Conservation (phyloP, 2,113 vertebrate species). For the Elgaria multicarinata region DNA sequence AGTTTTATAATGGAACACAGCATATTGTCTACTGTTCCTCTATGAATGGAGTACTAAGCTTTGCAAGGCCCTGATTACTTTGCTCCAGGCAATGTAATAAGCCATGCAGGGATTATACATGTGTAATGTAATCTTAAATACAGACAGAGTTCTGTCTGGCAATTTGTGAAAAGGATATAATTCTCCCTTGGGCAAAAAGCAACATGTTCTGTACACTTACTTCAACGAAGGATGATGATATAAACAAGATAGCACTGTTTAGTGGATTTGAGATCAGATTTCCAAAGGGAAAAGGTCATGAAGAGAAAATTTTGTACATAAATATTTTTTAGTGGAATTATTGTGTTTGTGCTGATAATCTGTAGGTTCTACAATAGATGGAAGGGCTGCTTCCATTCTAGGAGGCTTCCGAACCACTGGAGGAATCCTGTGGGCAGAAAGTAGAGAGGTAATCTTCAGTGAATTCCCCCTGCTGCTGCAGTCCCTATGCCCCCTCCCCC, state of each 20-base stretch:
- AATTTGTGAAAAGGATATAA: conserved; percentile 27
- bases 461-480: too few species aligned
- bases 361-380: neutral
- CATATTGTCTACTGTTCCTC: conserved; percentile 14
- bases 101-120: conserved; percentile 22
- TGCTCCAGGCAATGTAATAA: conserved; percentile 16
- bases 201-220: neutral
- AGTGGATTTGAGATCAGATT: too few species aligned
- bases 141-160: conserved; percentile 39
- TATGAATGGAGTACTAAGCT: conserved; percentile 19
- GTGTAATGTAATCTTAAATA: conserved; percentile 3
- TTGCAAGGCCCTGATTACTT: conserved; percentile 25
- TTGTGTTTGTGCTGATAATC: neutral
- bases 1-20: conserved; percentile 11
- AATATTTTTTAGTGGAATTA: neutral
- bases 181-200: neutral
- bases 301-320: neutral
- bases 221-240: conserved; percentile 3
- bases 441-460: too few species aligned
- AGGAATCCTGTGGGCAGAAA: too few species aligned
- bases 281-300: neutral
- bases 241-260: too few species aligned
- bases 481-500: too few species aligned
- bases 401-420: too few species aligned
- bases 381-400: too few species aligned